A percentile compares a stretch with the other conserved stretches of the same genome.
Conservation (phyloP, 2,888 invertebrate genomes). For the Blastobasis adustella region DNA sequence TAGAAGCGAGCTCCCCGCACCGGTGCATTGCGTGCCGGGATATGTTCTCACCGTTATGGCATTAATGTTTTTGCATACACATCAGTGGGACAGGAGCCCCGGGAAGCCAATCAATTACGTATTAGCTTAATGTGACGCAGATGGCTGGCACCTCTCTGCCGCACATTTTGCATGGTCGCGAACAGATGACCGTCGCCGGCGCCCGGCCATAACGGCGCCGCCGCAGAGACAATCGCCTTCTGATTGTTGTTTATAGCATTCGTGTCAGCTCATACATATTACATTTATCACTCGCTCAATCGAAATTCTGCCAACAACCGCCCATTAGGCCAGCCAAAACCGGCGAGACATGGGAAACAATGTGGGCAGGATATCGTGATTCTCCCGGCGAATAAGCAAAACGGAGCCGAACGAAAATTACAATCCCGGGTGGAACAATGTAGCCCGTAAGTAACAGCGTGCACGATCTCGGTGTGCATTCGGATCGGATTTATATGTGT, state of each 20-base stretch:
- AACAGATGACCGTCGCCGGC: slow-evolving; percentile 34
- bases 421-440: slow-evolving; percentile 28
- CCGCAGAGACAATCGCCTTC: slow-evolving; percentile 39
- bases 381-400: slow-evolving; percentile 21
- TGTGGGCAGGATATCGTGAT: slow-evolving; percentile 16
- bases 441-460: slow-evolving; percentile 22
- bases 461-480: slow-evolving; percentile 34
- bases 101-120: slow-evolving; percentile 70
- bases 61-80: slow-evolving; percentile 67
- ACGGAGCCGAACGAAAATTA: slow-evolving; percentile 15
- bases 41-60: slow-evolving; percentile 52
- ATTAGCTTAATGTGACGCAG: slow-evolving; percentile 69
- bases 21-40: slow-evolving; percentile 39
- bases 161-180: slow-evolving; percentile 51
- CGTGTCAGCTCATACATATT: slow-evolving; percentile 10
- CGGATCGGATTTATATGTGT: slow-evolving; percentile 34
- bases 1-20: slow-evolving; percentile 18
- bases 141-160: slow-evolving; percentile 44
- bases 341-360: slow-evolving; percentile 15
- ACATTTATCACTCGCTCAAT: slow-evolving; percentile 16
- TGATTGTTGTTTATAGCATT: slow-evolving; percentile 40
- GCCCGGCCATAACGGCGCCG: slow-evolving; percentile 39
- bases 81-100: slow-evolving; percentile 61
- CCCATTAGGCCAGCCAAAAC: slow-evolving; percentile 17
- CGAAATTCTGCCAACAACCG: slow-evolving; percentile 13